phyloP scores from a whole-genome alignment of 1,140 invertebrate species.

The Elymnias hypermnestra region DNA sequence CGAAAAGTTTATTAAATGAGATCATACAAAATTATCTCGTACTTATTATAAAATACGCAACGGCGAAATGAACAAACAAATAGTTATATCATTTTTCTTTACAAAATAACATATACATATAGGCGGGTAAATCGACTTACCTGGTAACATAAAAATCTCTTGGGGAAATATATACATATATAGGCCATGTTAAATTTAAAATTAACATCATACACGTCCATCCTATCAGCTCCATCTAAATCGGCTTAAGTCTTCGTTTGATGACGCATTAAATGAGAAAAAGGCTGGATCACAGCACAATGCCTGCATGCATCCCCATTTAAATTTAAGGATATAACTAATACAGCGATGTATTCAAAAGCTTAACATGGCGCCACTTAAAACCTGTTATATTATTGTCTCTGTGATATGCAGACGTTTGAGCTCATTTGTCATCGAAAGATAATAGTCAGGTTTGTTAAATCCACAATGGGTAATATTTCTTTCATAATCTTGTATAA shows the following conservation, averaged over 20 bases:
- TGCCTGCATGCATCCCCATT: neutral
- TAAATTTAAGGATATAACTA: conserved; percentile 6
- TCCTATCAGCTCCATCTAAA: conserved; percentile 61
- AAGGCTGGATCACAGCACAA: conserved; percentile 13
- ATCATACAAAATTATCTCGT: too few relatives aligned
- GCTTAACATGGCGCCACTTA: conserved; percentile 3
- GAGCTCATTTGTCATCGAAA: conserved; percentile 61
- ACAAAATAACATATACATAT: too few relatives aligned
- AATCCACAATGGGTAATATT: conserved; percentile 56
- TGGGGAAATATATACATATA: neutral
- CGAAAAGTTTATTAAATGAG: too few relatives aligned
- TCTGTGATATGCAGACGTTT: conserved; percentile 37
- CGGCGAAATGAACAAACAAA: too few relatives aligned
- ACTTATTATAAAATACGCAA: too few relatives aligned
- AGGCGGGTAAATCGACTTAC: too few relatives aligned
- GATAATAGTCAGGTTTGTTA: conserved; percentile 54
- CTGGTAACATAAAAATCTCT: too few relatives aligned
- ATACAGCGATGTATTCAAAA: conserved; percentile 35
- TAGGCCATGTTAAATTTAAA: conserved; percentile 43
- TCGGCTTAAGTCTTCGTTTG: conserved; percentile 52
- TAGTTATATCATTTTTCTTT: too few relatives aligned
- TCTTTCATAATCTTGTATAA: too few relatives aligned
- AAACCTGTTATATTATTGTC: conserved; percentile 17
- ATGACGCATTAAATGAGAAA: conserved; percentile 15
- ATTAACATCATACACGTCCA: conserved; percentile 51